Evolutionary conservation across 2,113 vertebrate genomes (phyloP).

Genomic region (Saiga tatarica): DNA sequence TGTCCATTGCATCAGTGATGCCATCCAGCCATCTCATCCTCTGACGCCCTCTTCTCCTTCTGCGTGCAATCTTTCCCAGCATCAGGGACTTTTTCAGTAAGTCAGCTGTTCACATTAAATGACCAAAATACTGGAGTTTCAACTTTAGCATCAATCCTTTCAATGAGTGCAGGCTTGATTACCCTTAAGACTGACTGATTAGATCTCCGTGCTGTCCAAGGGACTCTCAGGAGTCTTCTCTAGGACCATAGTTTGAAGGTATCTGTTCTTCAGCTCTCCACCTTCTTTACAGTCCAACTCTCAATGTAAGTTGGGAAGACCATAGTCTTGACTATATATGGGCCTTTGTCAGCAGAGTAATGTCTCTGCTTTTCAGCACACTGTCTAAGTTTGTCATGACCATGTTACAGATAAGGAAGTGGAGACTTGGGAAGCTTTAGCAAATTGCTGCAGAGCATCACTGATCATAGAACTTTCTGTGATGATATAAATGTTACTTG

Average conservation of each 20-base stretch:
- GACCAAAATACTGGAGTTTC: background rate
- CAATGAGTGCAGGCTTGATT: background rate
- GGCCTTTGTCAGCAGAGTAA: background rate
- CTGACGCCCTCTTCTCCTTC: background rate
- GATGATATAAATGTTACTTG: background rate
- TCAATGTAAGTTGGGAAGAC: background rate
- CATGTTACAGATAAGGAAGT: background rate
- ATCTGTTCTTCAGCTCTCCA: background rate
- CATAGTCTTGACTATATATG: background rate
- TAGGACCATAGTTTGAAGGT: background rate
- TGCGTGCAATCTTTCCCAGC: background rate
- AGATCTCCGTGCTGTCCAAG: background rate
- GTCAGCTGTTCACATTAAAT: background rate
- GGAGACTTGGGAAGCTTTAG: background rate
- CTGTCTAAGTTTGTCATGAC: background rate
- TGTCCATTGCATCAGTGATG: background rate
- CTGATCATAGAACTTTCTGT: background rate
- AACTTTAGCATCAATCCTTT: background rate
- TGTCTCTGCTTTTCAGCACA: background rate
- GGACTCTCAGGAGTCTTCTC: background rate
- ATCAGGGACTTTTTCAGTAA: background rate
- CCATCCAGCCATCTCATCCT: background rate
- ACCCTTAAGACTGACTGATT: background rate
- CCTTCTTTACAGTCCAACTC: background rate
- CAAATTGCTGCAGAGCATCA: background rate